These are phyloP conservation scores for Perithous albicinctus DNA, from an alignment of 2,888 invertebrate genomes.

Conservation along the genomic window DNA sequence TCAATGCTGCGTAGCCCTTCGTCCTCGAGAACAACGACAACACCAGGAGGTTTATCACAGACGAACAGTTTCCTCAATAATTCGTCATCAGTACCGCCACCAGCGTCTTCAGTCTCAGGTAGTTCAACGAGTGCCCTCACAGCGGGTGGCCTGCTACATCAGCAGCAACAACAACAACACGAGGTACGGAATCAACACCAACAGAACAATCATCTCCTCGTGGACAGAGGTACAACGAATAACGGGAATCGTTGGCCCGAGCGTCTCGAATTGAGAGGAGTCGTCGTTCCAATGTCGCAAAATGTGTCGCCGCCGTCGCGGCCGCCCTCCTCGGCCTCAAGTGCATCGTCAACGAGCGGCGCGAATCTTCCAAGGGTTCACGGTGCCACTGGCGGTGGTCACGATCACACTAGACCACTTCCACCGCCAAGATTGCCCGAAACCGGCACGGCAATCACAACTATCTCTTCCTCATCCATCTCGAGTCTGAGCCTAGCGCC, in stretches of 20 bases:
- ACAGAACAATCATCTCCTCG: constrained; percentile 25
- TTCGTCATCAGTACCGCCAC: constrained; percentile 87
- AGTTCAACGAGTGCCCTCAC: constrained; percentile 85
- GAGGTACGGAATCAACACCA: constrained; percentile 23
- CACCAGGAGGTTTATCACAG: constrained; percentile 64
- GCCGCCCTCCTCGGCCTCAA: constrained; percentile 77
- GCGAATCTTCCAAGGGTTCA: constrained; percentile 78
- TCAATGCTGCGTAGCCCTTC: constrained; percentile 66
- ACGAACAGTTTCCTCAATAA: constrained; percentile 87
- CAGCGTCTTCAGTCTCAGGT: constrained; percentile 88
- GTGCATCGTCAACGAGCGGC: constrained; percentile 58
- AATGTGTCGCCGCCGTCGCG: constrained; percentile 80
- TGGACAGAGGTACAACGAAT: constrained; percentile 28
- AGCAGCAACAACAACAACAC: constrained; percentile 53
- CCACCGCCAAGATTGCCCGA: constrained; percentile 80
- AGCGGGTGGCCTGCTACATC: constrained; percentile 69
- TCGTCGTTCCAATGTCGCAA: constrained; percentile 81
- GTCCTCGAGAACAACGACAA: constrained; percentile 64
- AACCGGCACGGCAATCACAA: constrained; percentile 30
- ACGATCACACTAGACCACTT: constrained; percentile 82
- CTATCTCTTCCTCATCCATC: constrained; percentile 26
- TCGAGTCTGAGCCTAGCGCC: constrained; percentile 36
- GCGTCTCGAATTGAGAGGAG: constrained; percentile 76
- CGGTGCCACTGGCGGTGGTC: constrained; percentile 85
- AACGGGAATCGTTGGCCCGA: constrained; percentile 65